Conservation (phyloP, 2,113 vertebrate species). For the human (Homo sapiens) region GRCh38 chr11:119288001-119288500, state of each 20-base stretch:
- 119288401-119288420: background rate
- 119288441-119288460: background rate
- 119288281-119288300: background rate
- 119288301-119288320: background rate
- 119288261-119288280: background rate
- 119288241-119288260: background rate
- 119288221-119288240: background rate
- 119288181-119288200: background rate
- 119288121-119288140: background rate
- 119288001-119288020: background rate
- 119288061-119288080: background rate
- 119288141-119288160: background rate
- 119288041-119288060: background rate
- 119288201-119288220: background rate
- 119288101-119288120: background rate
- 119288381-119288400: background rate
- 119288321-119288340: background rate
- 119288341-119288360: background rate
- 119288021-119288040: background rate
- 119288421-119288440: background rate
- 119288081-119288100: background rate
- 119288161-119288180: conserved; percentile 26
- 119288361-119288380: background rate
- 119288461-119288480: background rate
- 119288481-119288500: background rate